Conservation (phyloP, 2,113 vertebrate genomes). For the Coturnix japonica region DNA sequence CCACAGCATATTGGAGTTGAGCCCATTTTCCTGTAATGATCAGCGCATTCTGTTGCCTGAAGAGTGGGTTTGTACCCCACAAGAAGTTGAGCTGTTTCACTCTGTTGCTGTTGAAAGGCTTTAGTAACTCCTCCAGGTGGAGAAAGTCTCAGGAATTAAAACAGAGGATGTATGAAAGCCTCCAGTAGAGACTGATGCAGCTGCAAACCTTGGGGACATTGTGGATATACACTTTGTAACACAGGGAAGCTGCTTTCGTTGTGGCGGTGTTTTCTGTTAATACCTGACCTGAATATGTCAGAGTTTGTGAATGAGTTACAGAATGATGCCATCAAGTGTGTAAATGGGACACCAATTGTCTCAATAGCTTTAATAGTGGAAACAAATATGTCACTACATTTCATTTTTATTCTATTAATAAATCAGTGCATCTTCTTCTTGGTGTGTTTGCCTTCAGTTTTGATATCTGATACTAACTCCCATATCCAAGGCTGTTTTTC, state of each 20-base stretch:
- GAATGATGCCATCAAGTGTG: neutral
- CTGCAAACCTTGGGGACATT: neutral
- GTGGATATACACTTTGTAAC: neutral
- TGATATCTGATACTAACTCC: conserved; percentile 6
- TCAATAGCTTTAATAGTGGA: conserved; percentile 29
- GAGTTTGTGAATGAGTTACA: conserved; percentile 31
- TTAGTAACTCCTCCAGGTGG: conserved; percentile 50
- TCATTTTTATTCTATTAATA: conserved; percentile 62
- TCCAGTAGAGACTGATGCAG: neutral
- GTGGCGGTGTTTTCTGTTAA: neutral
- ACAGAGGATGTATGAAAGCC: neutral
- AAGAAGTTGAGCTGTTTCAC: conserved; percentile 12
- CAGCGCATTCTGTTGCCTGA: neutral
- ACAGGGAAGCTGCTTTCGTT: neutral
- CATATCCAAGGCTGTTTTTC: conserved; percentile 2
- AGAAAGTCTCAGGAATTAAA: conserved; percentile 14
- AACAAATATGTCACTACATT: conserved; percentile 61
- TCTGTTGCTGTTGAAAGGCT: conserved; percentile 1
- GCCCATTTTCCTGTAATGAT: neutral
- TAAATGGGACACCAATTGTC: conserved; percentile 20
- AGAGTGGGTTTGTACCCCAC: neutral
- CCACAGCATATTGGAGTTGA: neutral
- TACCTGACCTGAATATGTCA: neutral
- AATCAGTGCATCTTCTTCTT: conserved; percentile 27
- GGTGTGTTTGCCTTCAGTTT: conserved; percentile 42